Base-by-base conservation (phyloP, 37 sponge, comb jelly and placozoan genomes). In the Haliclona indistincta region DNA sequence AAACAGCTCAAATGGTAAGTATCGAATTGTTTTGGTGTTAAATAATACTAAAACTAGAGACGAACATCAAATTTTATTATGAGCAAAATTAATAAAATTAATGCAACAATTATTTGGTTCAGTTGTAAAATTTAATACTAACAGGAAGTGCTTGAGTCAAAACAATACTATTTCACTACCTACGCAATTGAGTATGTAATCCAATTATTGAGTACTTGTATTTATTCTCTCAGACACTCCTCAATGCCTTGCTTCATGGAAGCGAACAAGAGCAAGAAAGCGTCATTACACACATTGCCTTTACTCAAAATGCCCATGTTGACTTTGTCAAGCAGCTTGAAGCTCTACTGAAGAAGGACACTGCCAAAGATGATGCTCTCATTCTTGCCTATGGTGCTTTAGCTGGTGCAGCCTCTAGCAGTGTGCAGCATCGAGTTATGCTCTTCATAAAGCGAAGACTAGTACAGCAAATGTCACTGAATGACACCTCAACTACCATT, bases 1-100 rank as follows among this genome's bases (percentile, higher is more conserved):
- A 25, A 11, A 28, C 20, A 23, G 37, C 77, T 36, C 84, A 84
- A 43, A 62, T 71, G 84, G 84, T 84, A 49, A n/a, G 23, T 75
- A 75, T 8, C 33, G 37, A 28, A 38, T 67, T 39, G 25, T 22
- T 32, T 42, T 26, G n/a, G n/a, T 43, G 47, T 43, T 45, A 41
- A 22, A 23, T 11, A 44, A 49, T 51, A 26, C 6, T 36, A 33
- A 22, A 10, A 22, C 10, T 23, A 8, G 62, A 11, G 23, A 11
- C 10, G 17, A 23, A 11, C 25, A 26, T 8, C 62, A 23, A 22
- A 22, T 8, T 60, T 26, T 23, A 60, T 8, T 29, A 10, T 34
- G 39, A 35, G 15, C 23, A 35, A 5, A 11, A 17, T 38, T 36
- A 17, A 54, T 76, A 43, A n/a, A n/a, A n/a, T n/a, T n/a, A n/a